Base-by-base conservation (phyloP, 2,797 vertebrate genomes). In the Enteromius trimaculatus region DNA sequence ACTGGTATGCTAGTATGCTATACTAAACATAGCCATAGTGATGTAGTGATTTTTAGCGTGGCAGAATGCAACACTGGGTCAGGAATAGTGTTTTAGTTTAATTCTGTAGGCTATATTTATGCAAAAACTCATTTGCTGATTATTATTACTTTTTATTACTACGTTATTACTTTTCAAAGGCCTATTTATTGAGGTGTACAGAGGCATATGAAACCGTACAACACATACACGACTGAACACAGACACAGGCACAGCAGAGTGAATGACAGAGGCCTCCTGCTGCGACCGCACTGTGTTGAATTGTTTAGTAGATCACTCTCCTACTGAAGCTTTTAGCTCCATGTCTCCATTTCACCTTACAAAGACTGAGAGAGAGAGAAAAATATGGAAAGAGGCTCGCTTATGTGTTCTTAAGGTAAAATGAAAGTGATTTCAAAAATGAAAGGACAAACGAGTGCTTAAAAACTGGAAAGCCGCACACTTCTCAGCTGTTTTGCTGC, bases 271-370 rank as follows among this genome's bases (percentile, higher is more conserved):
- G 49, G 37, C 80, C 85, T 66, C 82, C 79, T 83, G 80, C 74
- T 79, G 83, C 49, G 62, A 81, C 88, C 86, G 85, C 79, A 88
- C 87, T 75, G 89, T 23, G 90, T 66, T 26, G 88, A 88, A 92
- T 91, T 90, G 87, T 83, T 55, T 83, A 82, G 81, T 42, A 88
- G 87, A 88, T 88, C 86, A 87, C 87, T 86, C 89, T 87, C 82
- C 34, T 79, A 66, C 9, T 74, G 21, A 29, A 82, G 82, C 85
- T 86, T 87, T 93, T 89, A 90, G 89, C 88, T 91, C 91, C 79
- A 85, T 93, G 85, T 91, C 92, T 89, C 62, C 53, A 80, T 70
- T 58, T 68, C 79, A 81, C 84, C 79, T 53, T 64, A 77, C 16
- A 72, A 84, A 89, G 53, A 79, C 64, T 68, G 39, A 78, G 74